phyloP scores from a whole-genome alignment of 2,888 invertebrate species.

The Caradrina clavipalpis region DNA sequence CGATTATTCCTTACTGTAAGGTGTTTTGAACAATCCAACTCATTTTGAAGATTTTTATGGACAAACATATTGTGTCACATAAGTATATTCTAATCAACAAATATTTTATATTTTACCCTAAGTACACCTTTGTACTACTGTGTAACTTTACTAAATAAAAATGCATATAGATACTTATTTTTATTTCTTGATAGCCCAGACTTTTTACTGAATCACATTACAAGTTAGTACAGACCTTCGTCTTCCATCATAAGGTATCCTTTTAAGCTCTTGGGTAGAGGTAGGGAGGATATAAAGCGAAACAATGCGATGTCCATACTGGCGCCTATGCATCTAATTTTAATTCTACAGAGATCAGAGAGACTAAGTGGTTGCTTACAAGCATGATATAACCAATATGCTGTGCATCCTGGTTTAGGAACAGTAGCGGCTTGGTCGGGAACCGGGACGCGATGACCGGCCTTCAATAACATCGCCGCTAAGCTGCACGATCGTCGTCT shows the following conservation, averaged over 20 bases:
- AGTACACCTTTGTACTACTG: slow-evolving; percentile 78
- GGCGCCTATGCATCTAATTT: slow-evolving; percentile 79
- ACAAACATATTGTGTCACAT: slow-evolving; percentile 52
- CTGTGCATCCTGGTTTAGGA: slow-evolving; percentile 73
- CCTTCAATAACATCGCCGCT: slow-evolving; percentile 82
- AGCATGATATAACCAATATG: slow-evolving; percentile 82
- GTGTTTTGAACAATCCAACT: slow-evolving; percentile 32
- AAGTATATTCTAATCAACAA: slow-evolving; percentile 60
- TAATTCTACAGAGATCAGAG: slow-evolving; percentile 91
- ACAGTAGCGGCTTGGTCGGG: slow-evolving; percentile 33
- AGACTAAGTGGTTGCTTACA: slow-evolving; percentile 88
- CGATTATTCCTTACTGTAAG: slow-evolving; percentile 14
- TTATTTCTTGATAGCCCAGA: slow-evolving; percentile 33
- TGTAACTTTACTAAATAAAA: slow-evolving; percentile 68
- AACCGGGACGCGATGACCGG: slow-evolving; percentile 76
- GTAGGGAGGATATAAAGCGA: slow-evolving; percentile 81
- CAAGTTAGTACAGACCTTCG: slow-evolving; percentile 66
- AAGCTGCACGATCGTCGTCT: slow-evolving; percentile 76
- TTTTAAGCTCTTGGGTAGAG: slow-evolving; percentile 90
- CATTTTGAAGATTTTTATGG: slow-evolving; percentile 52
- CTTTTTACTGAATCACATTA: slow-evolving; percentile 34
- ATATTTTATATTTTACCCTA: slow-evolving; percentile 76
- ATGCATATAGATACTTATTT: slow-evolving; percentile 44
- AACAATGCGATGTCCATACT: slow-evolving; percentile 78
- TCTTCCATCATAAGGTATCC: slow-evolving; percentile 91